Evolutionary conservation across 2,797 vertebrate genomes (phyloP).

Genomic region (Syndactyla subalaris): DNA sequence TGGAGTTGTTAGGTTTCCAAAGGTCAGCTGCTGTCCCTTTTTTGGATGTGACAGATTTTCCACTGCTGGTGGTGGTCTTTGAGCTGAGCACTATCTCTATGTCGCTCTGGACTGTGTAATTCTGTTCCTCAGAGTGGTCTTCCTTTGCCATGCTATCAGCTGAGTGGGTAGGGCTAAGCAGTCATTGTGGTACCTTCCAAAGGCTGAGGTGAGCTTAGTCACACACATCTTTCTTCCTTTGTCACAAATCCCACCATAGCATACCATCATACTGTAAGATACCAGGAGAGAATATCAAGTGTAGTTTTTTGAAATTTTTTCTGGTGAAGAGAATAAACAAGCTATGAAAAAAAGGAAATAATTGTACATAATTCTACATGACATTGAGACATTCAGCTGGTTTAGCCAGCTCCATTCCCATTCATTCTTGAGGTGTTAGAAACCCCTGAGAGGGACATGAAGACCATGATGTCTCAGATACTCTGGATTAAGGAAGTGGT

Average conservation of each 20-base stretch:
- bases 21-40: neutral
- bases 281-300: neutral
- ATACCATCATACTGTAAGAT: accelerated
- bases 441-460: neutral
- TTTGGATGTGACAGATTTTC: neutral
- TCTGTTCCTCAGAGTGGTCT: neutral
- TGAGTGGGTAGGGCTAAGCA: neutral
- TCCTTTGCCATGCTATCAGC: neutral
- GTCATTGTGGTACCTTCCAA: neutral
- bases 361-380: neutral
- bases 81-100: neutral
- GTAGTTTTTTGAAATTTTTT: neutral
- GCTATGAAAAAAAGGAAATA: neutral
- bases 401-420: neutral
- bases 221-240: neutral
- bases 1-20: neutral
- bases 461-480: neutral
- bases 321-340: neutral
- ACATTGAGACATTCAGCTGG: neutral
- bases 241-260: neutral
- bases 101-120: neutral
- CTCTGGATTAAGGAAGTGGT: neutral
- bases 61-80: neutral
- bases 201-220: neutral
- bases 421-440: neutral